Conservation (phyloP, 1,140 invertebrate genomes). For the Trachymyrmex septentrionalis region DNA sequence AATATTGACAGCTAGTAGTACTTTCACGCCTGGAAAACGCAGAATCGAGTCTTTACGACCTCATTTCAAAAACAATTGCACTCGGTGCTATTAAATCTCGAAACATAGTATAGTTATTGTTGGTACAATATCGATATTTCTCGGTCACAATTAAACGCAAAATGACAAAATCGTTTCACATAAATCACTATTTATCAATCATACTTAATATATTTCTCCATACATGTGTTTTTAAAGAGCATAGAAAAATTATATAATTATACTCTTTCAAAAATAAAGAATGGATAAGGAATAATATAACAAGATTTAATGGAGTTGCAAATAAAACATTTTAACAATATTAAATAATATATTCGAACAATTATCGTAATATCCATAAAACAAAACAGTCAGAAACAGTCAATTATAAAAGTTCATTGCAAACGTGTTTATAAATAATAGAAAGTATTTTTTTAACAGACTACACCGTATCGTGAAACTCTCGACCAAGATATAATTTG, state of each 20-base stretch:
- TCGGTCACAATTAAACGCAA: not conserved
- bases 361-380: not conserved
- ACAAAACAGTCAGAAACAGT: not conserved
- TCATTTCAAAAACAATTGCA: conserved; percentile 34
- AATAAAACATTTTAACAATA: not conserved
- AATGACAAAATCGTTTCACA: not conserved
- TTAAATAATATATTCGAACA: not conserved
- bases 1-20: conserved; percentile 57
- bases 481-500: not conserved
- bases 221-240: not conserved
- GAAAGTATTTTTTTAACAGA: not conserved
- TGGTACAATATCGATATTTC: not conserved
- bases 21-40: conserved; percentile 26
- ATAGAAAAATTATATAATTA: not conserved
- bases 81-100: conserved; percentile 29
- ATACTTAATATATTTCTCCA: no score
- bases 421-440: not conserved
- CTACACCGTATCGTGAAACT: not conserved
- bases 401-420: not conserved
- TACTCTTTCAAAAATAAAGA: not conserved
- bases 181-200: conserved; percentile 13
- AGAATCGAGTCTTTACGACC: conserved; percentile 24
- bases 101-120: conserved; percentile 11
- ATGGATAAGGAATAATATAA: not conserved
- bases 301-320: not conserved